Conservation (phyloP, 2,888 invertebrate species). For the Meteorus colon region DNA sequence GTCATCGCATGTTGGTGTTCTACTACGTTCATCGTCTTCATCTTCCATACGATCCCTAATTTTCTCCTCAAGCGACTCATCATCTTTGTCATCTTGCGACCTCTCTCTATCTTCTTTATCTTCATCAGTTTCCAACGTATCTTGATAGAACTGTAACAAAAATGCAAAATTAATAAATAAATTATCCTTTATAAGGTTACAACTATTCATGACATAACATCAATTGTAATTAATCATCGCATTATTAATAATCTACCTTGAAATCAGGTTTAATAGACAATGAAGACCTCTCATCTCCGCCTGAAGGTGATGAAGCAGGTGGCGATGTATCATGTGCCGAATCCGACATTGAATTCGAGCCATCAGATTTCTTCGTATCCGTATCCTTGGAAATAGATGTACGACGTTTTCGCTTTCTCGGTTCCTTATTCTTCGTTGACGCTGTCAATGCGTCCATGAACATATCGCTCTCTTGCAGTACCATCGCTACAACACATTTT, state of each 20-base stretch:
- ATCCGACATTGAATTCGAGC: slow-evolving; percentile 57
- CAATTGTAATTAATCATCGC: slow-evolving; percentile 15
- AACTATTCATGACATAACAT: background rate
- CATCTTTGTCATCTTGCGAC: slow-evolving; percentile 60
- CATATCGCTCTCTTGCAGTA: slow-evolving; percentile 91
- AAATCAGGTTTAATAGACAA: slow-evolving; percentile 73
- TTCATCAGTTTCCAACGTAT: slow-evolving; percentile 85
- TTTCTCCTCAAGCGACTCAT: slow-evolving; percentile 61
- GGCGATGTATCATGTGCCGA: slow-evolving; percentile 71
- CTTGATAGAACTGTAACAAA: slow-evolving; percentile 86
- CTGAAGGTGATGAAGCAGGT: slow-evolving; percentile 69
- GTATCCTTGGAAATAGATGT: slow-evolving; percentile 82
- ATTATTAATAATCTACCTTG: slow-evolving; percentile 66
- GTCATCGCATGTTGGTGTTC: slow-evolving; percentile 66
- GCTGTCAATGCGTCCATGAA: slow-evolving; percentile 94
- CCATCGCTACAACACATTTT: slow-evolving; percentile 77
- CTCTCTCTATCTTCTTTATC: slow-evolving; percentile 75
- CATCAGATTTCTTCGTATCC: slow-evolving; percentile 77
- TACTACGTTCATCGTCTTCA: slow-evolving; percentile 65
- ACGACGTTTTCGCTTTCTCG: slow-evolving; percentile 86
- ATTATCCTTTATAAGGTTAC: slow-evolving; percentile 42
- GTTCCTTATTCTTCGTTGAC: slow-evolving; percentile 82
- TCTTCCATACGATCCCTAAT: slow-evolving; percentile 61
- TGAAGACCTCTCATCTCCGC: slow-evolving; percentile 70
- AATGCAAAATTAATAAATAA: slow-evolving; percentile 23